phyloP scores from a whole-genome alignment of 2,888 invertebrate species.

The Blera fallax region DNA sequence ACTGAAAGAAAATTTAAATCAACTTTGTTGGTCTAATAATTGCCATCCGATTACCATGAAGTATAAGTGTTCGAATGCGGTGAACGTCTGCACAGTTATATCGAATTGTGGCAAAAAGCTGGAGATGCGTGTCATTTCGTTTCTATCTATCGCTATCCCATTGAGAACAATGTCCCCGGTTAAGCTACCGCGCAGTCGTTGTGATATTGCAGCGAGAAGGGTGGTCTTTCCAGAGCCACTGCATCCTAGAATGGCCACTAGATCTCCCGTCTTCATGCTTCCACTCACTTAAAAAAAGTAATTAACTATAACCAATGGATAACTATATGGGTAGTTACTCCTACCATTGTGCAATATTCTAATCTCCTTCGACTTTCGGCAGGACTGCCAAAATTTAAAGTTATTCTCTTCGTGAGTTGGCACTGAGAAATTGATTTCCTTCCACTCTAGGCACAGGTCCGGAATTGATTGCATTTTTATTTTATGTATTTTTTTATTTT shows the following conservation, averaged over 20 bases:
- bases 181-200: slow-evolving; percentile 86
- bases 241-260: slow-evolving; percentile 89
- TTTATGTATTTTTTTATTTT: not conserved
- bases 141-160: slow-evolving; percentile 85
- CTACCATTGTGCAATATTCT: slow-evolving; percentile 78
- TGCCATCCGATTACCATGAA: slow-evolving; percentile 87
- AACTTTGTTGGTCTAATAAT: not conserved
- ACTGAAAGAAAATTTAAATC: slow-evolving; percentile 82
- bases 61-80: slow-evolving; percentile 91
- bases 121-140: slow-evolving; percentile 88
- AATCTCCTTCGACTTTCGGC: slow-evolving; percentile 76
- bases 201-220: slow-evolving; percentile 88
- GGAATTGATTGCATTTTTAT: slow-evolving; percentile 59
- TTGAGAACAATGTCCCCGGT: slow-evolving; percentile 88
- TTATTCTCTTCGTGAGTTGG: slow-evolving; percentile 79
- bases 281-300: slow-evolving; percentile 85
- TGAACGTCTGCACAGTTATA: slow-evolving; percentile 89
- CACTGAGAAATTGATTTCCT: slow-evolving; percentile 79
- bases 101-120: slow-evolving; percentile 94
- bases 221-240: slow-evolving; percentile 92
- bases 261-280: slow-evolving; percentile 85
- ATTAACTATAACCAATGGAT: slow-evolving; percentile 7
- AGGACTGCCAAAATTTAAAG: slow-evolving; percentile 80
- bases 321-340: slow-evolving; percentile 32
- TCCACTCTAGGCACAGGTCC: slow-evolving; percentile 79